A percentile compares a stretch with the other conserved stretches of the same genome.
Evolutionary conservation across 2,113 vertebrate species (phyloP).

Genomic region (Brachionichthys hirsutus): DNA sequence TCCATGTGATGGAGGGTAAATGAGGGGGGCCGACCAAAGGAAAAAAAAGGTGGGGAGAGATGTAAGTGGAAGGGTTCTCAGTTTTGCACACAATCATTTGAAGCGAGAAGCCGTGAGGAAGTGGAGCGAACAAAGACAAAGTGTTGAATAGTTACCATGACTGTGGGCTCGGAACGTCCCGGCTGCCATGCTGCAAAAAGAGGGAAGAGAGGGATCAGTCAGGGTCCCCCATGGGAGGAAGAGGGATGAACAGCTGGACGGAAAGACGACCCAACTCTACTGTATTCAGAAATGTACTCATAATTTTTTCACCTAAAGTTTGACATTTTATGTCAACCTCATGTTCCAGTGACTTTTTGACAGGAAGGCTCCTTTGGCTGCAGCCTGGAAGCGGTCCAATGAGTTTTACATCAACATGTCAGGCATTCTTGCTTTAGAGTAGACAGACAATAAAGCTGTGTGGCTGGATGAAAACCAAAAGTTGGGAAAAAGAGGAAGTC

Average conservation of each 20-base stretch:
- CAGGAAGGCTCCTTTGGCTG: neutral
- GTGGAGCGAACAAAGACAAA: slow-evolving; percentile 65
- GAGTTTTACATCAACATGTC: slow-evolving; percentile 20
- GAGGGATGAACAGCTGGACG: neutral
- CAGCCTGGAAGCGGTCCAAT: slow-evolving; percentile 5
- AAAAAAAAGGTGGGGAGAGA: slow-evolving; percentile 23
- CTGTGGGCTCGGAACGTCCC: slow-evolving; percentile 70
- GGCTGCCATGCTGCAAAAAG: slow-evolving; percentile 47
- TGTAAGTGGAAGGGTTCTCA: slow-evolving; percentile 15
- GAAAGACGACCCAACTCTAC: neutral
- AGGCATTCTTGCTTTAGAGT: slow-evolving; percentile 3
- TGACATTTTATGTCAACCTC: no score
- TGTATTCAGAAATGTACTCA: neutral
- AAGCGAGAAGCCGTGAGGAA: slow-evolving; percentile 58
- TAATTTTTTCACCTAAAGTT: no score
- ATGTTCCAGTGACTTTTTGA: no score
- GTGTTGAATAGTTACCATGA: slow-evolving; percentile 78
- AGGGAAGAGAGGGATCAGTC: slow-evolving; percentile 41
- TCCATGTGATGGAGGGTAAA: slow-evolving; percentile 36
- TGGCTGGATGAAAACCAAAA: neutral
- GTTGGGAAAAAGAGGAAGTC: slow-evolving; percentile 9
- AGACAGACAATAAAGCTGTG: slow-evolving; percentile 6
- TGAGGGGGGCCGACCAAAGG: slow-evolving; percentile 20
- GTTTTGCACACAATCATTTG: slow-evolving; percentile 56
- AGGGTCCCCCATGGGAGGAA: slow-evolving; percentile 27